phyloP scores from a whole-genome alignment of 2,888 invertebrate species.

The Autographa gamma region DNA sequence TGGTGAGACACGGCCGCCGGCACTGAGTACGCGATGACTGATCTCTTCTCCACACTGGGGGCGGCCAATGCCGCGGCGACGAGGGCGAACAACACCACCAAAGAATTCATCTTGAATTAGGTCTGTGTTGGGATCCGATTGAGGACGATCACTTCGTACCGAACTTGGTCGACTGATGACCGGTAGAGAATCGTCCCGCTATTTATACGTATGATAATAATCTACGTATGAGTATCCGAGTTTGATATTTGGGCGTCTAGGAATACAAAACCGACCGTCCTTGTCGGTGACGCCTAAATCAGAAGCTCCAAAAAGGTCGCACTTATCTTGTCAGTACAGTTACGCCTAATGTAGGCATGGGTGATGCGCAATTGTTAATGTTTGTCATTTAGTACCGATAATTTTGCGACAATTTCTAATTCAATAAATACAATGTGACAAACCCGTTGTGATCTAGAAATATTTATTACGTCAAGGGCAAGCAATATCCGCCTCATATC shows the following conservation, averaged over 20 bases:
- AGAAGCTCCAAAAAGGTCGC: slow-evolving; percentile 56
- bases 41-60: slow-evolving; percentile 69
- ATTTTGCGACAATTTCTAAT: slow-evolving; percentile 42
- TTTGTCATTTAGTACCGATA: slow-evolving; percentile 69
- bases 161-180: slow-evolving; percentile 74
- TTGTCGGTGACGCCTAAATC: slow-evolving; percentile 67
- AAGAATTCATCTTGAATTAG: slow-evolving; percentile 79
- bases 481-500: slow-evolving; percentile 62
- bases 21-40: slow-evolving; percentile 62
- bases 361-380: slow-evolving; percentile 35
- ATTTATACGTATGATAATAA: slow-evolving; percentile 79
- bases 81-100: slow-evolving; percentile 82
- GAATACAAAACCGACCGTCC: slow-evolving; percentile 70
- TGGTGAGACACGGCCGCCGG: slow-evolving; percentile 74
- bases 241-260: slow-evolving; percentile 65
- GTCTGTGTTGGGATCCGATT: slow-evolving; percentile 74
- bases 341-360: slow-evolving; percentile 45
- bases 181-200: slow-evolving; percentile 63
- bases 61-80: slow-evolving; percentile 70
- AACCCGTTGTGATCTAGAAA: slow-evolving; percentile 63
- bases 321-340: slow-evolving; percentile 40
- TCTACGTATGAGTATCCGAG: slow-evolving; percentile 67
- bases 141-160: slow-evolving; percentile 79
- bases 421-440: slow-evolving; percentile 59
- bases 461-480: slow-evolving; percentile 65